Evolutionary conservation across 2,797 vertebrate genomes (phyloP).

Genomic region (Cossypha caffra): DNA sequence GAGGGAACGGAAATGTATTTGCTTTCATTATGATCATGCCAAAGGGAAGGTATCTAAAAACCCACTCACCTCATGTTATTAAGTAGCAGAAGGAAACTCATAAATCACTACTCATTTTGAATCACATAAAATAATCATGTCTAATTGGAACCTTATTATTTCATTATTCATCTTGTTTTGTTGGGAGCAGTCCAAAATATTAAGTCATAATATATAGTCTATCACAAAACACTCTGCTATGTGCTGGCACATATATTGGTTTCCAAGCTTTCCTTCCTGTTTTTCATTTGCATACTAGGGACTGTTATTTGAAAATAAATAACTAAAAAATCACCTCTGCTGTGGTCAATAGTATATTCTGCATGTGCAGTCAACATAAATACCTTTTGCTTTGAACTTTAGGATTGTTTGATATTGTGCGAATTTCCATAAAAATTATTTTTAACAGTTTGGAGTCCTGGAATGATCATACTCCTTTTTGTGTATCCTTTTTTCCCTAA

Average conservation of each 20-base stretch:
- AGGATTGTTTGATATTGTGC: not conserved
- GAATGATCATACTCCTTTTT: not conserved
- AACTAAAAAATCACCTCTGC: not conserved
- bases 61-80: constrained; percentile 9
- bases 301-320: not conserved
- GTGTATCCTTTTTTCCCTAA: not conserved
- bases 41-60: not conserved
- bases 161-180: constrained; percentile 15
- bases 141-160: constrained; percentile 30
- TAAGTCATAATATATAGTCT: constrained; percentile 11
- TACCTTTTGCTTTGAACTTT: not conserved
- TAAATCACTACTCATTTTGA: constrained; percentile 33
- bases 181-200: not conserved
- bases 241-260: not conserved
- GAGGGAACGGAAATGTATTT: not conserved
- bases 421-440: not conserved
- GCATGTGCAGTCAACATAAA: not conserved
- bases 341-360: not conserved
- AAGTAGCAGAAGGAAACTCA: not conserved
- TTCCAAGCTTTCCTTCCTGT: not conserved
- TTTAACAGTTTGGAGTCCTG: not conserved
- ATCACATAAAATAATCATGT: constrained; percentile 8
- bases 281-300: not conserved
- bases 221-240: not conserved
- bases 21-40: not conserved